Evolutionary conservation across 2,797 vertebrate genomes (phyloP).

Genomic region (Lophius americanus): DNA sequence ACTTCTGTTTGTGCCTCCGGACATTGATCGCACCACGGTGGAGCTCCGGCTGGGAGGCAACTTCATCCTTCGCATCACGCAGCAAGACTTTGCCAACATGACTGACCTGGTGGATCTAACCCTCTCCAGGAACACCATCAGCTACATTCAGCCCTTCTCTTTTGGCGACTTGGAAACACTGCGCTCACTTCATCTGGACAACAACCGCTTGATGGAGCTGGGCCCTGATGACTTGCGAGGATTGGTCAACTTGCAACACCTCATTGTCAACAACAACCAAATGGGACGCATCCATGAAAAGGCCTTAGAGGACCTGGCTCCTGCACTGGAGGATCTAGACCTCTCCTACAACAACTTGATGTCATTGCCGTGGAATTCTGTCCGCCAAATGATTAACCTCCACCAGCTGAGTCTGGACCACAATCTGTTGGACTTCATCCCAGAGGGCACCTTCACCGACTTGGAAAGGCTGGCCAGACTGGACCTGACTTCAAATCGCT

Average conservation of each 20-base stretch:
- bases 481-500: slow-evolving; percentile 92
- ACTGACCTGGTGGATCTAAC: slow-evolving; percentile 94
- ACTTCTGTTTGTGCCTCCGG: slow-evolving; percentile 91
- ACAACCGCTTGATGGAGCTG: slow-evolving; percentile 89
- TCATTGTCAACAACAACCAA: slow-evolving; percentile 97
- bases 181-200: slow-evolving; percentile 92
- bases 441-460: slow-evolving; percentile 91
- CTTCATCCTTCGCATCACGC: slow-evolving; percentile 90
- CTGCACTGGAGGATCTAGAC: slow-evolving; percentile 91
- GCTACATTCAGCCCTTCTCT: slow-evolving; percentile 92
- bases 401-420: slow-evolving; percentile 96
- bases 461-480: slow-evolving; percentile 90
- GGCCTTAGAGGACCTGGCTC: slow-evolving; percentile 90
- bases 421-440: slow-evolving; percentile 92
- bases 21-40: slow-evolving; percentile 92
- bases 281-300: slow-evolving; percentile 85
- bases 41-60: slow-evolving; percentile 94
- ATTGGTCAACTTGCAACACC: slow-evolving; percentile 92
- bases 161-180: slow-evolving; percentile 94
- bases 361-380: slow-evolving; percentile 89
- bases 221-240: slow-evolving; percentile 90
- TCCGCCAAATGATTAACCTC: slow-evolving; percentile 92
- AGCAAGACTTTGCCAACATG: slow-evolving; percentile 96
- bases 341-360: slow-evolving; percentile 94
- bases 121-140: slow-evolving; percentile 93